Base-by-base conservation (phyloP, 2,113 vertebrate species). In the Eublepharis macularius region DNA sequence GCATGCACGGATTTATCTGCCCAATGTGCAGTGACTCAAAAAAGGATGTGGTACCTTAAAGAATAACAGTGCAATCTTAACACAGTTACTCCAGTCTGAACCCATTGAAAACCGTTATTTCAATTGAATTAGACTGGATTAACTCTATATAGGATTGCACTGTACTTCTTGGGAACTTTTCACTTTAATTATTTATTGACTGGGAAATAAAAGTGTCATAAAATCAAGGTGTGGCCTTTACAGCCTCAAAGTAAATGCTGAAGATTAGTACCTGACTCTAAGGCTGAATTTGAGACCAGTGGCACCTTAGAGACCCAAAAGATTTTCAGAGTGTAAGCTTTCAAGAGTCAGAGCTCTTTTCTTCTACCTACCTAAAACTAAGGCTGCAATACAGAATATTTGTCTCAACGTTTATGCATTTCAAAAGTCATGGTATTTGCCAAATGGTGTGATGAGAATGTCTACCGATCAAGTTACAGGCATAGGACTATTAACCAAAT, bases 331-430 rank as follows among this genome's bases (percentile, higher is more conserved):
- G n/a, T n/a, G n/a, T n/a, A n/a, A n/a, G n/a, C n/a, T n/a, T n/a
- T n/a, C n/a, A n/a, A n/a, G n/a, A n/a, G n/a, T n/a, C n/a, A n/a
- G n/a, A n/a, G n/a, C n/a, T n/a, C n/a, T n/a, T n/a, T n/a, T n/a
- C n/a, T n/a, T n/a, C n/a, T n/a, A n/a, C n/a, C n/a, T 77, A 86
- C 86, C 83, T 90, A 87, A 87, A 47, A 2, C 24, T 80, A 47
- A 47, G 72, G 6, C 68, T 0, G 21, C 9, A 49, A 87, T 69
- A 21, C 60, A 76, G 47, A 0, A 0, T 70, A 76, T 66, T 43
- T 2, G 24, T 68, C 76, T 77, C 9, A 0, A 0, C 83, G 72
- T 1, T 17, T 39, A 80, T 78, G 41, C 36, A 68, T 34, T 77
- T 72, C 49, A 85, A 82, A 93, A 79, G 84, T 84, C 92, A 90